Evolutionary conservation across 2,797 vertebrate genomes (phyloP).

Genomic region (Onychomys torridus): DNA sequence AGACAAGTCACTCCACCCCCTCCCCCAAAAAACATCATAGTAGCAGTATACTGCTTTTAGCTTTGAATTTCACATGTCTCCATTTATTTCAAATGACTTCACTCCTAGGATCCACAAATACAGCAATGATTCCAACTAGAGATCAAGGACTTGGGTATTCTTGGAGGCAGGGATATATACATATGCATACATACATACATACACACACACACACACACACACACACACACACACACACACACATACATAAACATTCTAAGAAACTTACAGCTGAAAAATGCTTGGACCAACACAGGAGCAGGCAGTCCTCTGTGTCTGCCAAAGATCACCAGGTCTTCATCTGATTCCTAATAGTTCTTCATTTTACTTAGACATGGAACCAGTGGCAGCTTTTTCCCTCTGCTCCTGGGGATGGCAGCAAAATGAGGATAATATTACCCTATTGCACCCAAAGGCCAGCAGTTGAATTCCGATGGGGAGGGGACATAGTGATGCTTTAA

Average conservation of each 20-base stretch:
- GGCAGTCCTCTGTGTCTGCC: not conserved
- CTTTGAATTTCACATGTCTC: constrained; percentile 24
- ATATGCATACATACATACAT: not conserved
- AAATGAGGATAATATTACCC: not conserved
- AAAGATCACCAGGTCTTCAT: not conserved
- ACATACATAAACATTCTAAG: not conserved
- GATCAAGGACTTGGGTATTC: not conserved
- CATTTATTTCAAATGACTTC: constrained; percentile 45
- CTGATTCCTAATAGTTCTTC: not conserved
- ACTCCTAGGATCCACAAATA: constrained; percentile 3
- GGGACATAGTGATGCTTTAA: not conserved
- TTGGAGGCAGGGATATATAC: not conserved
- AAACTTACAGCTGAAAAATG: not conserved
- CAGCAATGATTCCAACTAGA: not conserved
- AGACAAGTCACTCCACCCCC: not conserved
- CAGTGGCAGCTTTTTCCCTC: not conserved
- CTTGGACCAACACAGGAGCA: not conserved
- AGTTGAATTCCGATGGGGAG: not conserved
- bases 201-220: not conserved
- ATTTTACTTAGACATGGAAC: not conserved
- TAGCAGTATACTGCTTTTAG: not conserved
- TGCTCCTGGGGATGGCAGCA: not conserved
- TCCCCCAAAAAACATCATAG: not conserved
- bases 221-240: not conserved
- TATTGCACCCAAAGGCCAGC: not conserved